Evolutionary conservation across 2,888 invertebrate species (phyloP).

Genomic region (Eucera pruinosa): DNA sequence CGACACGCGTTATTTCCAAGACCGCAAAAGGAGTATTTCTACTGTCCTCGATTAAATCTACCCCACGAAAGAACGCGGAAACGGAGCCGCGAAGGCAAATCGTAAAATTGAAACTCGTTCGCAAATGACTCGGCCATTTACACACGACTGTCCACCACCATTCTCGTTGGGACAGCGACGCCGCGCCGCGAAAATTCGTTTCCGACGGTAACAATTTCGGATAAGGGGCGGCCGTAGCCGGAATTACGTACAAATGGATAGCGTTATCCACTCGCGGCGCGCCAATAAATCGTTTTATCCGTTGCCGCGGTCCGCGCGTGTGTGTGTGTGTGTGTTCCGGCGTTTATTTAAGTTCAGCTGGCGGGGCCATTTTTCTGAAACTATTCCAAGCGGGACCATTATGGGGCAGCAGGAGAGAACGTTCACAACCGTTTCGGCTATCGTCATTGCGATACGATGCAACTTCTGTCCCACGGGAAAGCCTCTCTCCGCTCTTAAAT

Average conservation of each 20-base stretch:
- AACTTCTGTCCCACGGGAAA: slow-evolving; percentile 71
- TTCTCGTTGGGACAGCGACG: too few species aligned
- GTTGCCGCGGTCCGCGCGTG: too few species aligned
- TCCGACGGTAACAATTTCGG: slow-evolving; percentile 70
- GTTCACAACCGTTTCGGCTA: slow-evolving; percentile 75
- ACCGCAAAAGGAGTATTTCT: too few species aligned
- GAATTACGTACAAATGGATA: slow-evolving; percentile 78
- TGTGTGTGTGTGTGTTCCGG: slow-evolving; percentile 44
- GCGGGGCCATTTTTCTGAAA: slow-evolving; percentile 79
- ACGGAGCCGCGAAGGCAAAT: background rate
- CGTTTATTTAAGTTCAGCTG: slow-evolving; percentile 79
- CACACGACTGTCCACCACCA: background rate
- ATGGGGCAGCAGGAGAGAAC: slow-evolving; percentile 69
- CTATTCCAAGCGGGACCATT: slow-evolving; percentile 80
- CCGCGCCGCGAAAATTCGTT: too few species aligned
- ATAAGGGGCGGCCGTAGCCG: slow-evolving; percentile 53
- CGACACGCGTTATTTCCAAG: too few species aligned
- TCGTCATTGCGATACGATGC: slow-evolving; percentile 71
- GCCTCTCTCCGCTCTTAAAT: slow-evolving; percentile 40
- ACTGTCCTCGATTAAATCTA: too few species aligned
- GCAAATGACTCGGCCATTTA: background rate
- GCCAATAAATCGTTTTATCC: slow-evolving; percentile 80
- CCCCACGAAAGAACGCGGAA: too few species aligned
- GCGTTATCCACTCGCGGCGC: slow-evolving; percentile 76
- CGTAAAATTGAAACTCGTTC: slow-evolving; percentile 3